Conservation (phyloP, 2,113 vertebrate genomes). For the Corythornis cristatus region DNA sequence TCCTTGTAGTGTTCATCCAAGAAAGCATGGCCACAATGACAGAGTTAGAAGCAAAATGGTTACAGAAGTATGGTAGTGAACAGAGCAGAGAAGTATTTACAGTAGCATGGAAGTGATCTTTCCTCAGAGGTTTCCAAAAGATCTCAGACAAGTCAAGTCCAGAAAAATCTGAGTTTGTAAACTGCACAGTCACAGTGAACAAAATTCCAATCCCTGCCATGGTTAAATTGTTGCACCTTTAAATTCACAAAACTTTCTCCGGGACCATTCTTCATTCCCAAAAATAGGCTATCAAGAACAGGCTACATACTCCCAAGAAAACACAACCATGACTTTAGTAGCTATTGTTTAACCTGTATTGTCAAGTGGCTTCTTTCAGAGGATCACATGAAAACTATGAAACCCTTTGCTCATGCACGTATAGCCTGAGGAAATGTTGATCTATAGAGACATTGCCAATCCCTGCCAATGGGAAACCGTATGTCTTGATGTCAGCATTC, state of each 20-base stretch:
- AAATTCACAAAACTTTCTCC: not conserved
- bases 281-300: not conserved
- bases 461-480: not conserved
- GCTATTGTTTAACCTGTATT: not conserved
- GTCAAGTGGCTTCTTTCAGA: not conserved
- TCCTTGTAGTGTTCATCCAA: not conserved
- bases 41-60: not conserved
- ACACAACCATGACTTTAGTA: rapidly evolving
- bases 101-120: not conserved
- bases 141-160: not conserved
- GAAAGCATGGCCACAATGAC: not conserved
- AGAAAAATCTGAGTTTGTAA: not conserved
- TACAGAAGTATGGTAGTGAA: not conserved
- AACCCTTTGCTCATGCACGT: not conserved
- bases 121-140: not conserved
- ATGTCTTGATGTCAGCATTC: not conserved
- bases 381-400: not conserved
- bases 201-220: not conserved
- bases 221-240: not conserved
- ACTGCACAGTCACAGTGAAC: rapidly evolving
- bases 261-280: not conserved
- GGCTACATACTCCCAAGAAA: not conserved
- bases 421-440: rapidly evolving
- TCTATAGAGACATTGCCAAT: not conserved
- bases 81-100: not conserved